Base-by-base conservation (phyloP, 2,797 vertebrate species). In the Scolopax rusticola region DNA sequence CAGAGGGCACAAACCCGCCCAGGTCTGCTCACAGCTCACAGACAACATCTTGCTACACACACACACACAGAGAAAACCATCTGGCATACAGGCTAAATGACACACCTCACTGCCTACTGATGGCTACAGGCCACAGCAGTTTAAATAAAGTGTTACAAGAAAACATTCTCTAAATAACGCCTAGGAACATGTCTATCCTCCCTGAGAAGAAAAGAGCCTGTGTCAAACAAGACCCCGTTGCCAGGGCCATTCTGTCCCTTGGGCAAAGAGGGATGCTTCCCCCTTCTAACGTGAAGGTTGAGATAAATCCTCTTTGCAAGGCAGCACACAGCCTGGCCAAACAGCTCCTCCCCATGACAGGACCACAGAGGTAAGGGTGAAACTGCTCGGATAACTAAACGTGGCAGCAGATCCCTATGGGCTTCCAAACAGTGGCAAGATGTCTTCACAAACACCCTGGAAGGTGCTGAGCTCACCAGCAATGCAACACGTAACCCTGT, bases 361-460 rank as follows among this genome's bases (percentile, higher is more conserved):
- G 41, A 71, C 17, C 54, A 12, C 45, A 33, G 64, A 51, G 59
- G 11, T 12, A 45, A 70, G 6, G 28, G 19, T 36, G 76, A 40
- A 61, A 50, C 51, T 24, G 57, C 48, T 40, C 40, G 32, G 61
- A 6, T 7, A 60, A 51, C 20, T 20, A 8, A 36, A 38, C 20
- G 16, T 7, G 47, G 57, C 53, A 60, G 45, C 60, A 75, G 50
- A 59, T 40, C 87, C 73, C 77, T 67, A 32, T 15, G 30, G 70
- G 32, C 12, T 73, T 36, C 74, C 59, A 19, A 30, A 63, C 6
- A 73, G 51, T 0, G 0, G 27, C 2, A 11, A 23, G 53, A 51
- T 17, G 43, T 61, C 33, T 77, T 80, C 2, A 6, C 2, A 1
- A 12, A 23, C 77, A 84, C 75, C 21, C 48, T 9, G 15, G 76